These are phyloP conservation scores for Spilogale gracilis DNA, from an alignment of 2,113 vertebrate species.

Conservation along the genomic window DNA sequence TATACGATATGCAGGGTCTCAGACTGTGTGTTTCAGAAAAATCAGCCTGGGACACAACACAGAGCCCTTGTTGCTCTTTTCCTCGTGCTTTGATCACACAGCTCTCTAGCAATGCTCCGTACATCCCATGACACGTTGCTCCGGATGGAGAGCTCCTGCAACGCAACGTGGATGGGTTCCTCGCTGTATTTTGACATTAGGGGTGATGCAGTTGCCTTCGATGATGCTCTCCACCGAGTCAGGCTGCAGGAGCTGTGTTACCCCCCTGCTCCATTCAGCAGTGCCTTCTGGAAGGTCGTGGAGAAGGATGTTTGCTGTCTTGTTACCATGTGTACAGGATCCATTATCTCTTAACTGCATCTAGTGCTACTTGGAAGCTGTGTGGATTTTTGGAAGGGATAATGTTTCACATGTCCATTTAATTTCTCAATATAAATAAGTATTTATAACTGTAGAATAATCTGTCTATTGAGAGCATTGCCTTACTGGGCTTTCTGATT, in stretches of 20 bases:
- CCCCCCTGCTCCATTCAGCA: constrained; percentile 36
- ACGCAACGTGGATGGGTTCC: background rate
- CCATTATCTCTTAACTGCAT: constrained; percentile 29
- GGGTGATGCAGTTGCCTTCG: constrained; percentile 68
- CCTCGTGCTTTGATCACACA: background rate
- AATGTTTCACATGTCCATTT: background rate
- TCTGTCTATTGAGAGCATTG: background rate
- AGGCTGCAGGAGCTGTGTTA: background rate
- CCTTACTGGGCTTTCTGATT: background rate
- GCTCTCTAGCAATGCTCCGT: background rate
- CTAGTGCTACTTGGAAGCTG: background rate
- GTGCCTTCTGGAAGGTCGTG: constrained; percentile 7
- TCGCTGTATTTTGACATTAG: constrained; percentile 61
- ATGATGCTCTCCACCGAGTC: constrained; percentile 56
- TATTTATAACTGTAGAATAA: background rate
- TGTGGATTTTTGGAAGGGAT: background rate
- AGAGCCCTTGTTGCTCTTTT: background rate
- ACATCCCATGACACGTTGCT: constrained; percentile 37
- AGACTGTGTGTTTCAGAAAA: background rate
- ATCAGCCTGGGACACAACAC: background rate
- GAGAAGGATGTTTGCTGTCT: constrained; percentile 66
- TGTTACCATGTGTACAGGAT: constrained; percentile 52
- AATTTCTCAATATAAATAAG: constrained; percentile 28
- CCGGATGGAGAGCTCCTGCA: constrained; percentile 13
- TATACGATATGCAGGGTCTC: background rate